Conservation (phyloP, 2,113 vertebrate genomes). For the Felis chaus region DNA sequence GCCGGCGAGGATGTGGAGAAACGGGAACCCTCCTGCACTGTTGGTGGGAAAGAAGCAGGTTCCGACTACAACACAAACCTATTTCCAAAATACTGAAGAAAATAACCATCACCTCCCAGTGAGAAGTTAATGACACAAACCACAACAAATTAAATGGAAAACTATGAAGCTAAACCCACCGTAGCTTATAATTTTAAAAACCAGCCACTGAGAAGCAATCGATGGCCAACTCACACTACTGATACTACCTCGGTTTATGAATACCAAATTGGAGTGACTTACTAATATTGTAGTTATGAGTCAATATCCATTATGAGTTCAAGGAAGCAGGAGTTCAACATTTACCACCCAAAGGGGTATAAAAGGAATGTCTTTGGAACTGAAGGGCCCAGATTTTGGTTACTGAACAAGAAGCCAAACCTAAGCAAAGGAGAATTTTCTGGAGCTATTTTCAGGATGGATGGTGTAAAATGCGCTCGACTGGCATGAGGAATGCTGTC, state of each 20-base stretch:
- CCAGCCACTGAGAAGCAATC: background rate
- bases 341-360: background rate
- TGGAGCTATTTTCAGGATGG: background rate
- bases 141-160: background rate
- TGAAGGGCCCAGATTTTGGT: background rate
- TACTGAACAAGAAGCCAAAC: background rate
- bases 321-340: background rate
- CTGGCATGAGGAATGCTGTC: background rate
- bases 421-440: background rate
- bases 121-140: background rate
- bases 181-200: background rate
- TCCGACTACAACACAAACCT: constrained; percentile 26
- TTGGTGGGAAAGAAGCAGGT: background rate
- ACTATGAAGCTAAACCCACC: background rate
- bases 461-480: constrained; percentile 38
- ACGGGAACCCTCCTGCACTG: too few relatives aligned
- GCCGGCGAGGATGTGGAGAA: too few relatives aligned
- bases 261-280: background rate
- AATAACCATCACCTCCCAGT: background rate
- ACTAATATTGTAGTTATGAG: background rate
- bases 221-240: background rate
- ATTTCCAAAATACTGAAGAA: constrained; percentile 11
- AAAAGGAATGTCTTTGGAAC: background rate
- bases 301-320: background rate
- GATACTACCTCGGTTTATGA: background rate